Conservation (phyloP, 2,888 invertebrate genomes). For the Tubulanus polymorphus region DNA sequence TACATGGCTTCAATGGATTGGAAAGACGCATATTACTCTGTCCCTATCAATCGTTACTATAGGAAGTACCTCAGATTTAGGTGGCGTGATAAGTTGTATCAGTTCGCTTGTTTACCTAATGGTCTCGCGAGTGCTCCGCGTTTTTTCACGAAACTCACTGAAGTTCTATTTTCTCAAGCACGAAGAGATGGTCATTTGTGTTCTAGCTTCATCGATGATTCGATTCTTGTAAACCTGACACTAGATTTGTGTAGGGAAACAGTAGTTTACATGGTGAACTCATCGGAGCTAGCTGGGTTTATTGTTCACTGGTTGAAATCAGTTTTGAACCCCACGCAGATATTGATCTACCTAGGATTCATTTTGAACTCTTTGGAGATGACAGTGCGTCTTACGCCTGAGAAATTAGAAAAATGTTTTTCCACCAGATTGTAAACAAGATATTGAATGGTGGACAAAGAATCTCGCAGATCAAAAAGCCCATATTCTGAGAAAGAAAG, state of each 20-base stretch:
- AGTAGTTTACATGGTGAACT: constrained; percentile 2
- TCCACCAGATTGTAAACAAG: constrained; percentile 5
- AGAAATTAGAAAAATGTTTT: constrained; percentile 8
- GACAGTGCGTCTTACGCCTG: constrained; percentile 15
- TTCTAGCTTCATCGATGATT: constrained; percentile 14
- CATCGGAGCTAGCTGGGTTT: constrained; percentile 8
- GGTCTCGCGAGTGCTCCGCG: constrained; percentile 19
- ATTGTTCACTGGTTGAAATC: constrained; percentile 18
- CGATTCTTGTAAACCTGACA: constrained; percentile 6
- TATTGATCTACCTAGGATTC: constrained; percentile 16
- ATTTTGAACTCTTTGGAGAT: constrained; percentile 13
- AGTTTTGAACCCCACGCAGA: constrained; percentile 14
- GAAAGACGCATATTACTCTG: constrained; percentile 19
- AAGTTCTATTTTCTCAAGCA: constrained; percentile 17
- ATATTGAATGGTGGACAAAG: constrained; percentile 19
- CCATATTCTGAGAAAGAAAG: no score
- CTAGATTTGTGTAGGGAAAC: constrained; percentile 7
- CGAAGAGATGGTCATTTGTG: constrained; percentile 14
- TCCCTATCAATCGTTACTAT: constrained; percentile 9
- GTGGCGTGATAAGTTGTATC: constrained; percentile 14
- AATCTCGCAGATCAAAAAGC: constrained; percentile 1
- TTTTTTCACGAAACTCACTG: constrained; percentile 20
- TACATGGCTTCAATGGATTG: constrained; percentile 17
- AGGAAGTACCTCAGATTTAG: constrained; percentile 18
- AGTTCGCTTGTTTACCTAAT: constrained; percentile 19